Evolutionary conservation across 2,797 vertebrate species (phyloP).

Genomic region (Myiotriccus ornatus): DNA sequence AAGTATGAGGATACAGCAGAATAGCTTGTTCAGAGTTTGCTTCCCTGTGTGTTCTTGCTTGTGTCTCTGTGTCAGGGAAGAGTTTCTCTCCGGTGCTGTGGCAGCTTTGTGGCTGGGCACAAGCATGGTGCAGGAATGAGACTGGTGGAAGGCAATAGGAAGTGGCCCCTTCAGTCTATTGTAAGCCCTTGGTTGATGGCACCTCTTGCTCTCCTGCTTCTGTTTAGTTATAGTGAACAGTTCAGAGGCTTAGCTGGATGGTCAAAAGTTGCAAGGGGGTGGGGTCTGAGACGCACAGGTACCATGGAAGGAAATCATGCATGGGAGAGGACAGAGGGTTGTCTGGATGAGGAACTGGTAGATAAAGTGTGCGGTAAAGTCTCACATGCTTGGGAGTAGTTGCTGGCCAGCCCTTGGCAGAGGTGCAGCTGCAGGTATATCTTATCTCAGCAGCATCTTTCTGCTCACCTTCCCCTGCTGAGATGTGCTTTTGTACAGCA

Average conservation of each 20-base stretch:
- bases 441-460: not conserved
- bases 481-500: not conserved
- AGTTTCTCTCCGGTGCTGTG: not conserved
- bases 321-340: not conserved
- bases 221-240: not conserved
- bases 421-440: not conserved
- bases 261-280: not conserved
- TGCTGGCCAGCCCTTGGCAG: not conserved
- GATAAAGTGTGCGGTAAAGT: fast-evolving
- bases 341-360: not conserved
- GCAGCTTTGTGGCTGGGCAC: not conserved
- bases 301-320: not conserved
- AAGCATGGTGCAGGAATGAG: not conserved
- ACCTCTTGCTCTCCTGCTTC: not conserved
- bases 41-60: not conserved
- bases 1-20: not conserved
- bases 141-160: not conserved
- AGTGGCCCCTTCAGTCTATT: not conserved
- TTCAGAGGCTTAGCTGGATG: not conserved
- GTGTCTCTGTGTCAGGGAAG: not conserved
- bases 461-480: not conserved
- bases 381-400: not conserved
- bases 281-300: fast-evolving
- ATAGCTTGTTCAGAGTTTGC: not conserved
- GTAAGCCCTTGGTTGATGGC: not conserved